These are phyloP conservation scores for Diglossa cyanea DNA, from an alignment of 2,797 vertebrate species.

Conservation along the genomic window DNA sequence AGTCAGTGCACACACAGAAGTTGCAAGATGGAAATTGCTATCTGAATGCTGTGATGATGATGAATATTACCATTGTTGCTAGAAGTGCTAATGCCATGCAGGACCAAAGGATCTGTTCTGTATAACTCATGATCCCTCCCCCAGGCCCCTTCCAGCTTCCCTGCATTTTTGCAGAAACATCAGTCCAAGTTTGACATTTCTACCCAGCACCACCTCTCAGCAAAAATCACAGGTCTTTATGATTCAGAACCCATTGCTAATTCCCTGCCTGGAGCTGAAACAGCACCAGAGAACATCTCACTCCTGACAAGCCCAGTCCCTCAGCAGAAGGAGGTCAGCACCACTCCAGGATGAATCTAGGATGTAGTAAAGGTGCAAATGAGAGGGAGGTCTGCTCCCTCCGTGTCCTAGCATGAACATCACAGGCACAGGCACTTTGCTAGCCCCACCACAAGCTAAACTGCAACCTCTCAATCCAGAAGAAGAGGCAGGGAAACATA, in stretches of 20 bases:
- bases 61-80: slow-evolving; percentile 63
- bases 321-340: neutral
- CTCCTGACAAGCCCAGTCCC: neutral
- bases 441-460: neutral
- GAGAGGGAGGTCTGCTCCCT: neutral
- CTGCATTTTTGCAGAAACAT: neutral
- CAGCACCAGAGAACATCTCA: neutral
- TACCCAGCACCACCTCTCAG: neutral
- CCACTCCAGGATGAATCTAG: neutral
- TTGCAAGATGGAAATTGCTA: slow-evolving; percentile 50
- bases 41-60: slow-evolving; percentile 30
- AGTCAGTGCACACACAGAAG: slow-evolving; percentile 31
- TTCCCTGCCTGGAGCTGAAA: neutral
- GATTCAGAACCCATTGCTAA: neutral
- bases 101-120: slow-evolving; percentile 27
- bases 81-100: neutral
- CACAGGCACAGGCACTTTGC: neutral
- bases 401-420: neutral
- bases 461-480: neutral
- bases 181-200: neutral
- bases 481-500: neutral
- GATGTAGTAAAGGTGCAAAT: neutral
- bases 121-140: neutral
- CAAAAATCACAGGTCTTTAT: neutral
- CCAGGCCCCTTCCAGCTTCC: neutral